These are phyloP conservation scores for Cheilosia scutellata DNA, from an alignment of 2,888 invertebrate species.

Conservation along the genomic window DNA sequence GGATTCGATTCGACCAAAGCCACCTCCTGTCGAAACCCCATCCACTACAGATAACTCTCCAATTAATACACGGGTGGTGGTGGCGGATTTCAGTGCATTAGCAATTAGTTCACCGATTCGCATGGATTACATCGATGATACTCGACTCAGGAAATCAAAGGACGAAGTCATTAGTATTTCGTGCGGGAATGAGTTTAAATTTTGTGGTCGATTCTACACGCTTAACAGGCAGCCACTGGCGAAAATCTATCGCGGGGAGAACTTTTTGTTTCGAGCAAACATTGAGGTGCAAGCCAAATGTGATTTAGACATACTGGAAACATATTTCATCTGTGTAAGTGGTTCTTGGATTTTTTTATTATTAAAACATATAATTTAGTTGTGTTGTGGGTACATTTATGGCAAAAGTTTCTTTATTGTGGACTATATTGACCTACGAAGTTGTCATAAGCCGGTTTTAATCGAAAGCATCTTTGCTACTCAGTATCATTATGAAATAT, in stretches of 20 bases:
- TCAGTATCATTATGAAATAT: no score
- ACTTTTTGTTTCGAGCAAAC: conserved; percentile 83
- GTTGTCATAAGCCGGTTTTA: no score
- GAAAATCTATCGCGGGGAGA: conserved; percentile 83
- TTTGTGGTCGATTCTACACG: conserved; percentile 82
- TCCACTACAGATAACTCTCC: conserved; percentile 80
- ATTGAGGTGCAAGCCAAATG: conserved; percentile 81
- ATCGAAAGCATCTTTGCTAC: no score
- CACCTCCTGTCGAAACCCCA: conserved; percentile 59
- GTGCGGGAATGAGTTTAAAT: conserved; percentile 82
- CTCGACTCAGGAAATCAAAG: conserved; percentile 81
- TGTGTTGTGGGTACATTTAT: no score
- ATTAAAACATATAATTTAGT: no score
- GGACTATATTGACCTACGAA: no score
- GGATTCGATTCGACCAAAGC: conserved; percentile 79
- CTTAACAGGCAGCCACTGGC: conserved; percentile 81
- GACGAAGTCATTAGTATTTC: conserved; percentile 81
- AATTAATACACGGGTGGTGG: conserved; percentile 77
- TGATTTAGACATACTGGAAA: conserved; percentile 83
- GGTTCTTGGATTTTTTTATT: neutral
- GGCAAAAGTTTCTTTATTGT: no score
- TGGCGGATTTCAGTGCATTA: conserved; percentile 67
- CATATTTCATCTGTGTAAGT: conserved; percentile 84
- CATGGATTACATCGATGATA: conserved; percentile 82
- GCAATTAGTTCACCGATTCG: conserved; percentile 80